Evolutionary conservation across 1,140 invertebrate genomes (phyloP).

Genomic region (Lordiphosa stackelbergi): DNA sequence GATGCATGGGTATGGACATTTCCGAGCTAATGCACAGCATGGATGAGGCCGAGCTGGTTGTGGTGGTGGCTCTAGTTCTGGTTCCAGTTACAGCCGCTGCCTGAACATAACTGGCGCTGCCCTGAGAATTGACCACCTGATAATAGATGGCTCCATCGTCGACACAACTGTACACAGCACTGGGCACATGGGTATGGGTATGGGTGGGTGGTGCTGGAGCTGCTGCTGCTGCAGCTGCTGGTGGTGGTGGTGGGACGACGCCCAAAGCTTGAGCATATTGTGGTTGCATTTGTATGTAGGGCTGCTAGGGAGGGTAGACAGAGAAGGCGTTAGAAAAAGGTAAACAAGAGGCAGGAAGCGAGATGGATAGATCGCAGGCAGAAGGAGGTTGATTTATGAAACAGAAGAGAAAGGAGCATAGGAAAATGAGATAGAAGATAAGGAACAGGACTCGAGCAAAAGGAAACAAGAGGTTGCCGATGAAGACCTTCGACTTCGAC

Average conservation of each 20-base stretch:
- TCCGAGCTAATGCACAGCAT: slow-evolving; percentile 68
- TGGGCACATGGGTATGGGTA: slow-evolving; percentile 2
- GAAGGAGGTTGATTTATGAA: too few relatives aligned
- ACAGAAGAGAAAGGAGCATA: too few relatives aligned
- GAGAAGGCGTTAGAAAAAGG: too few relatives aligned
- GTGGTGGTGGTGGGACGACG: too few relatives aligned
- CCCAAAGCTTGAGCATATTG: slow-evolving; percentile 22
- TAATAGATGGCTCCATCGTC: slow-evolving; percentile 21
- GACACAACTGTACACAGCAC: slow-evolving; percentile 11
- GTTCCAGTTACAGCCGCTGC: background rate
- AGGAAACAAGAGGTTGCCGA: too few relatives aligned
- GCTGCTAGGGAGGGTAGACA: background rate
- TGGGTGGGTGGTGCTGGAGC: background rate
- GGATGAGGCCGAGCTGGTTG: slow-evolving; percentile 39
- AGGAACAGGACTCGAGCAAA: too few relatives aligned
- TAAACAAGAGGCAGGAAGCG: too few relatives aligned
- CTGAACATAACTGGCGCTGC: slow-evolving; percentile 23
- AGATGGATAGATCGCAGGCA: too few relatives aligned
- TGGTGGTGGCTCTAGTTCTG: slow-evolving; percentile 15
- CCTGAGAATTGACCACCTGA: slow-evolving; percentile 21
- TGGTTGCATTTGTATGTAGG: slow-evolving; percentile 19
- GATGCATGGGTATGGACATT: slow-evolving; percentile 64
- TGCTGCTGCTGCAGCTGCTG: background rate
- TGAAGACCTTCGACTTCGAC: too few relatives aligned
- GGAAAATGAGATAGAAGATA: too few relatives aligned